A percentile compares a stretch with the other conserved stretches of the same genome.
Conservation (phyloP, 1,140 invertebrate genomes). For the Stratiolaelaps scimitus region DNA sequence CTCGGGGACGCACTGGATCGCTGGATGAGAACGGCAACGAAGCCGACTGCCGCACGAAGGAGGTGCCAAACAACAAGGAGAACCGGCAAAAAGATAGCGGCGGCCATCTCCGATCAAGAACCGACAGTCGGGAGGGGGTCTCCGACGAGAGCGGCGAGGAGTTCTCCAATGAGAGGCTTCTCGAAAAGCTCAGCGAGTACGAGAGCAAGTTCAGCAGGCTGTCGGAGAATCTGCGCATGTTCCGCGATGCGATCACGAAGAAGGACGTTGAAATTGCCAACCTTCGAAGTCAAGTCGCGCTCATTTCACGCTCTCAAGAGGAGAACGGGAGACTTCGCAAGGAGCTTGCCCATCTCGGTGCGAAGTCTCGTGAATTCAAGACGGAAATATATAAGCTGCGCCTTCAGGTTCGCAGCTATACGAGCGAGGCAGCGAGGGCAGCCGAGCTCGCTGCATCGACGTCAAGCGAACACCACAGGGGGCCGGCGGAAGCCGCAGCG, state of each 20-base stretch:
- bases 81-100: too few relatives aligned
- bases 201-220: slow-evolving; percentile 4
- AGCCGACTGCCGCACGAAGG: background rate
- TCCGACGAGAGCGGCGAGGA: too few relatives aligned
- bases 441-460: background rate
- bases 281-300: slow-evolving; percentile 6
- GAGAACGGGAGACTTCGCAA: background rate
- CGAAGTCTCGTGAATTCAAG: background rate
- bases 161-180: too few relatives aligned
- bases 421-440: background rate
- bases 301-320: background rate
- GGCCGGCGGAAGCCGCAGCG: too few relatives aligned
- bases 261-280: background rate
- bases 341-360: background rate
- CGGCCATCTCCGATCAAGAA: too few relatives aligned
- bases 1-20: too few relatives aligned
- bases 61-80: too few relatives aligned
- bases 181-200: background rate
- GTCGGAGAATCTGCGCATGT: background rate
- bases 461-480: too few relatives aligned
- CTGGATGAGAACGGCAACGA: slow-evolving; percentile 21
- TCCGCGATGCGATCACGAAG: slow-evolving; percentile 8
- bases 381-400: background rate
- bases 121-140: too few relatives aligned
- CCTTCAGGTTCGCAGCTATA: background rate